Base-by-base conservation (phyloP, 2,797 vertebrate genomes). In the Myiotriccus ornatus region DNA sequence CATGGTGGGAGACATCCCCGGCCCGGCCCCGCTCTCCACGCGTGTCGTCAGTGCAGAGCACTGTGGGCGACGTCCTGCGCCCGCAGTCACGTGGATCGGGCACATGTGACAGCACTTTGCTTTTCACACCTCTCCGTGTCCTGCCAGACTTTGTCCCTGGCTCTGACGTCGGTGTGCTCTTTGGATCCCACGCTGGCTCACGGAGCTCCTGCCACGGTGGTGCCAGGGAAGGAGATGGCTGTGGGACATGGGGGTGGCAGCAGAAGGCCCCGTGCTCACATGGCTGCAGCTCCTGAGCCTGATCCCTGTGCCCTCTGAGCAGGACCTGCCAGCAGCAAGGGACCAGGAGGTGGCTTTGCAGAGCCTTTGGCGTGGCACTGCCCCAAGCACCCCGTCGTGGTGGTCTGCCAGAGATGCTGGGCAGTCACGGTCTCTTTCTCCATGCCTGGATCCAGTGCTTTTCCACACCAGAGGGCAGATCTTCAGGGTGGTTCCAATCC, bases 131-230 rank as follows among this genome's bases (percentile, higher is more conserved):
- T 89, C 69, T 49, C 57, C 4, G 5, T 37, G 13, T 75, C 87
- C 91, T 32, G 80, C 53, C 95, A 94, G 92, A 95, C 96, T 97
- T 97, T 93, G 93, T 52, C 76, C 91, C 95, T 25, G 57, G 64
- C 74, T 91, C 87, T 93, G 93, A 82, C 12, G 14, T 77, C 3
- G 0, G 6, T 9, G 11, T 78, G 90, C 87, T 92, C 95, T 95
- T 94, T 94, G 95, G 92, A 96, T 77, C 64, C 50, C 15, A 0
- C 2, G 3, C 60, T 3, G 15, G 67, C n/a, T 62, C 25, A 2
- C 0, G 44, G 43, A 57, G 47, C 49, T 94, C 60, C 71, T 3
- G 30, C 2, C 1, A 28, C 35, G 5, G 8, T 12, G 0, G 47
- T 14, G 62, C 53, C 1, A 3, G 1, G n/a, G 49, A 65, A 44